These are phyloP conservation scores for Microtus richardsoni DNA, from an alignment of 2,113 vertebrate species.

Conservation along the genomic window DNA sequence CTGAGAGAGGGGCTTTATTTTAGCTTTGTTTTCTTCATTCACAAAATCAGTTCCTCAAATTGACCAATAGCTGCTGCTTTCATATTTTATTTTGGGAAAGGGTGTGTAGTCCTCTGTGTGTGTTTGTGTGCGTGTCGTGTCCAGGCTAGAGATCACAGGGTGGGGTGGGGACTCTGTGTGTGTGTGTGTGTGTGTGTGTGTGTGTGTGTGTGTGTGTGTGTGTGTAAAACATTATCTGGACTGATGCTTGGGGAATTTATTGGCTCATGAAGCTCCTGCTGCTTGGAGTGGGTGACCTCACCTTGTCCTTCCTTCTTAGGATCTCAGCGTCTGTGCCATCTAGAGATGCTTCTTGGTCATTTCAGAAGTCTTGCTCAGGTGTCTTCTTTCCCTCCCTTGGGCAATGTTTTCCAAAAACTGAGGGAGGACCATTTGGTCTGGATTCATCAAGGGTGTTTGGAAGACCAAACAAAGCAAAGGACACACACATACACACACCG, in stretches of 20 bases:
- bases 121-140: background rate
- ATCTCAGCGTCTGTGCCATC: slow-evolving; percentile 68
- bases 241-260: slow-evolving; percentile 86
- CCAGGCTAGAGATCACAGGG: slow-evolving; percentile 34
- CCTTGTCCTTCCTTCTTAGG: background rate
- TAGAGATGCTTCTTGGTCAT: slow-evolving; percentile 79
- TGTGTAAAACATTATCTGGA: slow-evolving; percentile 74
- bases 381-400: slow-evolving; percentile 72
- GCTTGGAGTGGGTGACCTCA: slow-evolving; percentile 82
- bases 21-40: slow-evolving; percentile 7
- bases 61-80: slow-evolving; percentile 99
- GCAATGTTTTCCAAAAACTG: slow-evolving; percentile 70
- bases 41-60: slow-evolving; percentile 90
- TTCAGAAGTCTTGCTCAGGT: slow-evolving; percentile 75
- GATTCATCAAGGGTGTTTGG: slow-evolving; percentile 78
- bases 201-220: background rate
- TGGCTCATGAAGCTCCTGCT: slow-evolving; percentile 85
- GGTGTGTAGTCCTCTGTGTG: slow-evolving; percentile 76
- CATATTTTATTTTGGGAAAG: slow-evolving; percentile 83
- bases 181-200: background rate
- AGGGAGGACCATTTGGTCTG: slow-evolving; percentile 77
- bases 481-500: slow-evolving; percentile 43
- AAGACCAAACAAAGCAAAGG: slow-evolving; percentile 81
- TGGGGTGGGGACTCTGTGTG: background rate
- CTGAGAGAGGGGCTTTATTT: slow-evolving; percentile 89